Evolutionary conservation across 2,888 invertebrate genomes (phyloP), one percentile per base, ranked within the genome.

Genomic region (Chloroclysta siterata): DNA sequence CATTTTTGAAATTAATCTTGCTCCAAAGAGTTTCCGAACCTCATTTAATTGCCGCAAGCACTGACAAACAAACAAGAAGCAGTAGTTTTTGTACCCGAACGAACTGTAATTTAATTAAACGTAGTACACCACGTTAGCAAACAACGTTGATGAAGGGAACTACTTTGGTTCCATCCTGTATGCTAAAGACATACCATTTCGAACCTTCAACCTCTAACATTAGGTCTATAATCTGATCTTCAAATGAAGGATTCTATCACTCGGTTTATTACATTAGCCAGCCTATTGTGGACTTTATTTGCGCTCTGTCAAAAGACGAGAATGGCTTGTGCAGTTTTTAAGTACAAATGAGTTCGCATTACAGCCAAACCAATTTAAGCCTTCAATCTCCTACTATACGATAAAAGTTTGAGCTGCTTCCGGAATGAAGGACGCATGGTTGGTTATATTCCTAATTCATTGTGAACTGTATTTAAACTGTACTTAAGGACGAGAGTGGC

Each of bases 101-200:
- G 7, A 29, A 56, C 14, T 22, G 53, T 61, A 61, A 65, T 65
- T 57, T 51, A 58, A 61, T 62, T 56, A 65, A 60, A 56, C 55
- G 52, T 56, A 57, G 56, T 41, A 64, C 51, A 50, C 55, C 28
- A 41, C 56, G 56, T 48, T 52, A 52, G 64, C 56, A 60, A 64
- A 64, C 64, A 64, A 33, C 36, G 39, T 22, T 60, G 57, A 65
- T 53, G 46, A 57, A 57, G 29, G 48, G 39, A 51, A 60, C 47
- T n/a, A 65, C 51, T 58, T 57, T 57, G 51, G 56, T 41, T 44
- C 60, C 48, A 14, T 13, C 33, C 39, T 56, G 50, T 47, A 51
- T 39, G 6, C 5, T 13, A 0, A 5, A 13, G 15, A 13, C 36
- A 15, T 5, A 14, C 36, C n/a, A 53, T 39, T 48, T 29, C 42